Evolutionary conservation across 2,797 vertebrate species (phyloP).

Genomic region (Nannoperca obscura): DNA sequence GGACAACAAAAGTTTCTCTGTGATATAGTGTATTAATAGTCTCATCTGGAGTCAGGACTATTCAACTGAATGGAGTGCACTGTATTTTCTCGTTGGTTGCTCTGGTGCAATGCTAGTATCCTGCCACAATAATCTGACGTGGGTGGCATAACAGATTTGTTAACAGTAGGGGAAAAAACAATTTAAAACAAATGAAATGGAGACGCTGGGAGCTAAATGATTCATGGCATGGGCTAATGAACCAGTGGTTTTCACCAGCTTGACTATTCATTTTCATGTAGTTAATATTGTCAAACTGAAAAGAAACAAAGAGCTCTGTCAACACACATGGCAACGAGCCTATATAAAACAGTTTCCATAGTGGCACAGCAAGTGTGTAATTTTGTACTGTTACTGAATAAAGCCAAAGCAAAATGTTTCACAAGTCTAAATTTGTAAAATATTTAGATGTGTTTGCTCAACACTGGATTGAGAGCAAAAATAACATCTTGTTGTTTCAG

Average conservation of each 20-base stretch:
- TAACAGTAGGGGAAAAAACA: constrained; percentile 44
- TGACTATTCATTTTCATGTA: constrained; percentile 54
- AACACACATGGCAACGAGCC: constrained; percentile 31
- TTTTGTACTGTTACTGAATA: constrained; percentile 16
- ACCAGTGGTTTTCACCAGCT: constrained; percentile 38
- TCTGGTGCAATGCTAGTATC: constrained; percentile 21
- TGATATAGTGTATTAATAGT: constrained; percentile 20
- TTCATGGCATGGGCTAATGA: constrained; percentile 60
- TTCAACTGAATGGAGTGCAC: constrained; percentile 37
- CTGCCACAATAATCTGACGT: constrained; percentile 28
- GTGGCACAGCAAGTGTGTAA: background rate
- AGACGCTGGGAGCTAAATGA: constrained; percentile 57
- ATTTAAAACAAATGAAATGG: constrained; percentile 60
- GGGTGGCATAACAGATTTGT: constrained; percentile 54
- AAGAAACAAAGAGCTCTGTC: constrained; percentile 25
- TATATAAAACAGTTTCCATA: constrained; percentile 7
- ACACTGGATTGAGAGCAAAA: constrained; percentile 26
- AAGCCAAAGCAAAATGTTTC: constrained; percentile 29
- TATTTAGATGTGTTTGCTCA: constrained; percentile 35
- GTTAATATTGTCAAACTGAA: constrained; percentile 53
- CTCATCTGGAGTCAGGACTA: constrained; percentile 33
- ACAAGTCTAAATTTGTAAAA: constrained; percentile 46
- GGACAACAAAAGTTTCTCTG: constrained; percentile 5
- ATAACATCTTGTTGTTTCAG: constrained; percentile 53
- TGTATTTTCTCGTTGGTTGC: constrained; percentile 41